Percentiles rank a stretch among this genome's conserved stretches.
phyloP scores from a whole-genome alignment of 2,888 invertebrate genomes.

The Drosophila borealis region DNA sequence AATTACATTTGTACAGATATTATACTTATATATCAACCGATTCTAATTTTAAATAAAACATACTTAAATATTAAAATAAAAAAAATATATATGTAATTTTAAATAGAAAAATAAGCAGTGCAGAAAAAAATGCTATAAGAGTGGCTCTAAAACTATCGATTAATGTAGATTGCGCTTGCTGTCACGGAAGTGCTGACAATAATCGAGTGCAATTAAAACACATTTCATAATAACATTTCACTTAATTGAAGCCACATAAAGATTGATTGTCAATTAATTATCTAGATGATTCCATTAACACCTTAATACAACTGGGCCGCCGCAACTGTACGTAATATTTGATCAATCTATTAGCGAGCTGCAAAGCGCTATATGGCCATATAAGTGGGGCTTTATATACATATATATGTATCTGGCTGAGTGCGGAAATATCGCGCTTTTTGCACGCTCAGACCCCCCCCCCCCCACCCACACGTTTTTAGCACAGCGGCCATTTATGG shows the following conservation, averaged over 20 bases:
- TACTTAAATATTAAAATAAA: background rate
- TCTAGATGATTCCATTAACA: slow-evolving; percentile 38
- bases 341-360: slow-evolving; percentile 28
- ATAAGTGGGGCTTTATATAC: slow-evolving; percentile 17
- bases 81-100: background rate
- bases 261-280: slow-evolving; percentile 20
- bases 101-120: too few species aligned
- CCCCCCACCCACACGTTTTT: slow-evolving; percentile 30
- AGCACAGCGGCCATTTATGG: slow-evolving; percentile 39
- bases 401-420: background rate
- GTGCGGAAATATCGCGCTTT: slow-evolving; percentile 28
- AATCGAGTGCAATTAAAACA: slow-evolving; percentile 1
- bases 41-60: too few species aligned
- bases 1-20: too few species aligned
- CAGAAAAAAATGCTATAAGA: background rate
- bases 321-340: slow-evolving; percentile 22
- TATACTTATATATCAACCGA: too few species aligned
- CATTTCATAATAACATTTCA: slow-evolving; percentile 4
- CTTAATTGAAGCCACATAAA: slow-evolving; percentile 13
- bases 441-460: background rate
- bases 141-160: background rate
- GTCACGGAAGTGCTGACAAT: background rate
- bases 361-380: slow-evolving; percentile 24
- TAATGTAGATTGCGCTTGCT: background rate
- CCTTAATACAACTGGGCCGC: slow-evolving; percentile 15